Percentiles rank a stretch among this genome's conserved stretches.
Evolutionary conservation across 2,888 invertebrate species (phyloP).

Genomic region (Sminthurides aquaticus): DNA sequence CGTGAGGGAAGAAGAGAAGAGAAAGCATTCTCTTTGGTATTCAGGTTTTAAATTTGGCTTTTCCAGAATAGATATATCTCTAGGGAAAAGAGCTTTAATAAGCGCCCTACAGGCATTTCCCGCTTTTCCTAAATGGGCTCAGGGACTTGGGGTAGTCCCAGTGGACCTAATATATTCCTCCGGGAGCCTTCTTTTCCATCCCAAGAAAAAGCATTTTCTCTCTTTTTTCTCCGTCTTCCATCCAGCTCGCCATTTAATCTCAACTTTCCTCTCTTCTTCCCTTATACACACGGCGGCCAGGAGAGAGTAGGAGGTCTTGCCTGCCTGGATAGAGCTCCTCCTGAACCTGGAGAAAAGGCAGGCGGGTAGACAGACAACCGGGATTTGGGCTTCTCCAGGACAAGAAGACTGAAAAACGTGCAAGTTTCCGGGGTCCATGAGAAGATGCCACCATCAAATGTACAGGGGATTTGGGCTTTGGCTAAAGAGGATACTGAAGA

Average conservation of each 20-base stretch:
- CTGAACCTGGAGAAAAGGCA: too few species aligned
- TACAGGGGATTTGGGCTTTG: too few species aligned
- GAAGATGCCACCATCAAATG: too few species aligned
- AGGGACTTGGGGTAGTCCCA: constrained; percentile 41
- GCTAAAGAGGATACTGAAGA: too few species aligned
- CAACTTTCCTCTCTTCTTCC: constrained; percentile 19
- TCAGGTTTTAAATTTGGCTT: constrained; percentile 44
- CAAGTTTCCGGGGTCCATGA: too few species aligned
- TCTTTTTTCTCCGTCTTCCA: constrained; percentile 9
- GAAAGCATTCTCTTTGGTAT: constrained; percentile 42
- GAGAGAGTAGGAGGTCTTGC: too few species aligned
- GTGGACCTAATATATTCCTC: constrained; percentile 35
- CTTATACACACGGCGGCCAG: too few species aligned
- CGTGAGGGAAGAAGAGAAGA: constrained; percentile 9
- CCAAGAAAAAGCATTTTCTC: constrained; percentile 34
- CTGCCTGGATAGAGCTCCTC: too few species aligned
- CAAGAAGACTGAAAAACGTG: too few species aligned
- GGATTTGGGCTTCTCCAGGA: too few species aligned
- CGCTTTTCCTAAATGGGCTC: constrained; percentile 43
- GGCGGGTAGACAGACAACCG: too few species aligned
- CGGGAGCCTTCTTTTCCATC: constrained; percentile 41
- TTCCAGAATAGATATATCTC: constrained; percentile 43
- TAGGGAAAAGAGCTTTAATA: constrained; percentile 43
- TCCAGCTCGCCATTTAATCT: constrained; percentile 37
- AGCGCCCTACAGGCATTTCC: constrained; percentile 43